These are phyloP conservation scores for Cephalopachus bancanus DNA, from an alignment of 2,797 vertebrate species.

Conservation along the genomic window DNA sequence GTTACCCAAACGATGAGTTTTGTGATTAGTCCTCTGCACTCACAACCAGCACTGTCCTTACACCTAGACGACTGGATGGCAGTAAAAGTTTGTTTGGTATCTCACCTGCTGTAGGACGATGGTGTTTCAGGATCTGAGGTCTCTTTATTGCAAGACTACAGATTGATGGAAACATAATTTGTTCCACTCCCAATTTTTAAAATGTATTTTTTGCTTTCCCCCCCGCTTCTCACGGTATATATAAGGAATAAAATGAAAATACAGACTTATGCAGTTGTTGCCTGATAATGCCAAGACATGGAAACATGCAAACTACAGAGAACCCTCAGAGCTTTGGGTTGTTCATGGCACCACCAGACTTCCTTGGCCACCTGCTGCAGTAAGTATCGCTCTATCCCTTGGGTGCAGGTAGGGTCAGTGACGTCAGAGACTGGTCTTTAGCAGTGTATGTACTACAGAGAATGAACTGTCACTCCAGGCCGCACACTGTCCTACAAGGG, in stretches of 20 bases:
- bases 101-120: not conserved
- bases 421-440: not conserved
- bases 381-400: not conserved
- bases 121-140: not conserved
- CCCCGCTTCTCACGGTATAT: not conserved
- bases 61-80: not conserved
- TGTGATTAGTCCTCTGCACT: not conserved
- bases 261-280: not conserved
- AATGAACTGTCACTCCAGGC: not conserved
- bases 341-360: not conserved
- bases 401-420: not conserved
- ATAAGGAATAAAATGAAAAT: conserved; percentile 46
- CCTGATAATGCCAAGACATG: not conserved
- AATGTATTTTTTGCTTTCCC: not conserved
- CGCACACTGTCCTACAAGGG: not conserved
- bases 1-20: not conserved
- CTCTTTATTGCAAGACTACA: not conserved
- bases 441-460: not conserved
- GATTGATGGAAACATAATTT: not conserved
- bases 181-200: not conserved
- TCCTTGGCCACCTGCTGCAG: not conserved
- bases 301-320: not conserved
- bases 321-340: not conserved
- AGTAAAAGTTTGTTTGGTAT: not conserved
- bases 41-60: not conserved